Base-by-base conservation (phyloP, 2,888 invertebrate species). In the Cybosia mesomella region DNA sequence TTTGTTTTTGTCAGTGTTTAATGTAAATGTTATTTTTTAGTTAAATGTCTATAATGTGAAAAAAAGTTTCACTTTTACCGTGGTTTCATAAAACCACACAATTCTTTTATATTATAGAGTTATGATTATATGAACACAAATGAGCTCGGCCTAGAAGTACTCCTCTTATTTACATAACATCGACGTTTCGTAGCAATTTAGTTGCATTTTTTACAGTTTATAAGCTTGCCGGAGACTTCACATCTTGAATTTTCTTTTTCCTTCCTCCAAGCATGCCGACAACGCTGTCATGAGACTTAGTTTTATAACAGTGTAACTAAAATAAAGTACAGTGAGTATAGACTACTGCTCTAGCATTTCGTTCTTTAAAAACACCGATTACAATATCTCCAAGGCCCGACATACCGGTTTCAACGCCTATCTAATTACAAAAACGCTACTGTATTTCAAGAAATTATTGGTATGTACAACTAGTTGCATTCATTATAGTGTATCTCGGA, bases 401-500 rank as follows among this genome's bases (percentile, higher is more conserved):
- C 58, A 54, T 24, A 74, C 82, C 68, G 67, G 85, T 81, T 75
- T 68, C 36, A 21, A 67, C 74, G 73, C 75, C 74, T 75, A 79
- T 60, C 59, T 77, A 73, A 77, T 80, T 76, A 81, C 74, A 77
- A 76, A 76, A 76, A 74, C 70, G 77, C 80, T 80, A 75, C 81
- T 76, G 76, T 79, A 24, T 64, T 79, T 81, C 62, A 79, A 83
- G 75, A 60, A 63, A 68, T 70, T 73, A 72, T 68, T 53, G 70
- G 70, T 55, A 57, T 64, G 65, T 64, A 15, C 64, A 68, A 68
- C 66, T 67, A 68, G 68, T 70, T 66, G 59, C 64, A 36, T 36
- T 72, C 67, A 78, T 77, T 74, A 72, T 64, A 79, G 70, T 39
- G 21, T 21, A 62, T 58, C 64, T 77, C 55, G 67, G 72, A 74